These are phyloP conservation scores for Acronicta psi DNA, from an alignment of 2,888 invertebrate genomes.

Conservation along the genomic window DNA sequence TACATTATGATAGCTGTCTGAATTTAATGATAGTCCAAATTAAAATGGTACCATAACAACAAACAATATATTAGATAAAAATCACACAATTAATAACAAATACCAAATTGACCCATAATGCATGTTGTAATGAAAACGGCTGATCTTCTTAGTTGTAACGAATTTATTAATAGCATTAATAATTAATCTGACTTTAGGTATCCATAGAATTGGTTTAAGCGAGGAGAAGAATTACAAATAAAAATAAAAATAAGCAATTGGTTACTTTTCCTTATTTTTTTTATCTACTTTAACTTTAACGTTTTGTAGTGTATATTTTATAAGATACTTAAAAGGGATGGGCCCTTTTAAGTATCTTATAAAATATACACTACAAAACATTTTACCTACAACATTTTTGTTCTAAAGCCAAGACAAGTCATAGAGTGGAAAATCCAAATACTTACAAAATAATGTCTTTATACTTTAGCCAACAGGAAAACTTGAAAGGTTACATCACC, in stretches of 20 bases:
- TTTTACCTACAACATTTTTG: too few relatives aligned
- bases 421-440: slow-evolving; percentile 1
- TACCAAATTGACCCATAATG: slow-evolving; percentile 29
- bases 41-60: slow-evolving; percentile 8
- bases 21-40: slow-evolving; percentile 8
- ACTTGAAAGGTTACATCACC: background rate
- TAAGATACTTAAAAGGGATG: too few relatives aligned
- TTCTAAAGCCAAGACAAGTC: background rate
- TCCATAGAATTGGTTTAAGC: too few relatives aligned
- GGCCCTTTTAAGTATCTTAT: too few relatives aligned
- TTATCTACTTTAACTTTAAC: too few relatives aligned
- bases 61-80: slow-evolving; percentile 9
- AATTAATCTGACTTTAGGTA: too few relatives aligned
- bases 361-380: too few relatives aligned
- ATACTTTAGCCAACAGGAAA: slow-evolving; percentile 14
- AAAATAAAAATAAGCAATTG: too few relatives aligned
- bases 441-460: background rate
- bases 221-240: too few relatives aligned
- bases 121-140: slow-evolving; percentile 34
- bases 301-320: too few relatives aligned
- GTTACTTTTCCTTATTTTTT: too few relatives aligned
- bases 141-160: slow-evolving; percentile 3
- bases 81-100: slow-evolving; percentile 35
- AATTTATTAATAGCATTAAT: too few relatives aligned
- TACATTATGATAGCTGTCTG: slow-evolving; percentile 19